Evolutionary conservation across 1,140 invertebrate genomes (phyloP).

Genomic region (Drosophila saltans): DNA sequence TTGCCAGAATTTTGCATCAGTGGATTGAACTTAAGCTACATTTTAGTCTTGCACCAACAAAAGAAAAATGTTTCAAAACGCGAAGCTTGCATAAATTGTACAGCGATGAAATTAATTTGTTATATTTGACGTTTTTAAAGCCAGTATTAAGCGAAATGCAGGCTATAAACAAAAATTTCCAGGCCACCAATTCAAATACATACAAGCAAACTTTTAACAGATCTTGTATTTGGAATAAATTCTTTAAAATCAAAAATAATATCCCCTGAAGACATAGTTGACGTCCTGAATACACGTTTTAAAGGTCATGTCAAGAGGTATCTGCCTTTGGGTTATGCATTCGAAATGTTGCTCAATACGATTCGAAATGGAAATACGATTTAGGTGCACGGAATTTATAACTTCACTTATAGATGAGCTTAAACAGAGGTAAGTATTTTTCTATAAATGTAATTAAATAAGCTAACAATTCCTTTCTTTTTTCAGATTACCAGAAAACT

Average conservation of each 20-base stretch:
- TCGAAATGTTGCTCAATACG: neutral
- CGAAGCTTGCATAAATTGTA: too few relatives aligned
- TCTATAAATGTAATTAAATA: neutral
- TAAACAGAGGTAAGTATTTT: neutral
- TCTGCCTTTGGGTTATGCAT: constrained; percentile 7
- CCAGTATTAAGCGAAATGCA: too few relatives aligned
- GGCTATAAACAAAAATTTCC: too few relatives aligned
- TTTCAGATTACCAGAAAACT: neutral
- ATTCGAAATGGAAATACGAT: neutral
- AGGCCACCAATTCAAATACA: too few relatives aligned
- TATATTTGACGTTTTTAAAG: too few relatives aligned
- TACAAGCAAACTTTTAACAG: too few relatives aligned
- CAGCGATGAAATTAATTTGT: too few relatives aligned
- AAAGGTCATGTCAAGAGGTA: constrained; percentile 1
- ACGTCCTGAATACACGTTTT: neutral
- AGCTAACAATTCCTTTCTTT: neutral
- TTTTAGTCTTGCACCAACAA: too few relatives aligned
- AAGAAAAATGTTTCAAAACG: too few relatives aligned
- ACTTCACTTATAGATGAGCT: neutral
- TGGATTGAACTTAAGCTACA: too few relatives aligned
- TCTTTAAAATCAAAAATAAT: constrained; percentile 1
- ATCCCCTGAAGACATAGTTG: neutral
- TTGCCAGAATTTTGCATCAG: too few relatives aligned
- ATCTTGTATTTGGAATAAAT: neutral
- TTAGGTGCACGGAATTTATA: neutral